These are phyloP conservation scores for Camponotus floridanus DNA, from an alignment of 1,140 invertebrate genomes.

Conservation along the genomic window DNA sequence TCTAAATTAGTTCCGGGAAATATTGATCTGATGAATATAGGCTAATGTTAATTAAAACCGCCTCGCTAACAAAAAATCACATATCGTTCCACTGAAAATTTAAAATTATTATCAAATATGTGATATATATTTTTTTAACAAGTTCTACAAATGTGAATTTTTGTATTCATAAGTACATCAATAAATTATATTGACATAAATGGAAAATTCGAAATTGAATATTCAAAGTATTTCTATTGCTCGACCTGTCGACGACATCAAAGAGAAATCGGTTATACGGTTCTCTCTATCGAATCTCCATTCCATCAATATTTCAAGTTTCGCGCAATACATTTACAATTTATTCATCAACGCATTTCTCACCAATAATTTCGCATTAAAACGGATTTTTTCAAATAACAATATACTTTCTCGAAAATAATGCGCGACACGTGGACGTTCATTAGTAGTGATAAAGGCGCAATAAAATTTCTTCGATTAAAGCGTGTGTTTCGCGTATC, in stretches of 20 bases:
- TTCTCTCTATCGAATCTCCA: slow-evolving; percentile 27
- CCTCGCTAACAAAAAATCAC: neutral
- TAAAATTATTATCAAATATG: neutral
- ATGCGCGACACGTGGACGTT: neutral
- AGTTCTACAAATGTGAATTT: neutral
- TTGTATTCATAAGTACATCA: neutral
- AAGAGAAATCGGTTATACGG: neutral
- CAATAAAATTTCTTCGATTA: slow-evolving; percentile 20
- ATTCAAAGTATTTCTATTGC: neutral
- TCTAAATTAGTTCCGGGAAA: neutral
- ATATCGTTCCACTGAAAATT: neutral
- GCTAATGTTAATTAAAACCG: neutral
- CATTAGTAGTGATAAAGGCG: slow-evolving; percentile 19
- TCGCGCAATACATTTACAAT: slow-evolving; percentile 43
- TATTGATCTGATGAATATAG: neutral
- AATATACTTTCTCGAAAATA: slow-evolving; percentile 19
- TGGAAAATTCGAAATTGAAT: neutral
- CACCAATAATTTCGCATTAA: slow-evolving; percentile 1
- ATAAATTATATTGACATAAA: neutral
- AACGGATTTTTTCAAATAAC: slow-evolving; percentile 12
- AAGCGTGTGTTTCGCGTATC: slow-evolving; percentile 53
- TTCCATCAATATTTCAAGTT: slow-evolving; percentile 11
- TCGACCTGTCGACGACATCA: neutral
- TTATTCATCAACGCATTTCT: neutral
- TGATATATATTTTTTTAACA: neutral